phyloP scores from a whole-genome alignment of 2,797 vertebrate genomes.

The Bovichtus diacanthus region DNA sequence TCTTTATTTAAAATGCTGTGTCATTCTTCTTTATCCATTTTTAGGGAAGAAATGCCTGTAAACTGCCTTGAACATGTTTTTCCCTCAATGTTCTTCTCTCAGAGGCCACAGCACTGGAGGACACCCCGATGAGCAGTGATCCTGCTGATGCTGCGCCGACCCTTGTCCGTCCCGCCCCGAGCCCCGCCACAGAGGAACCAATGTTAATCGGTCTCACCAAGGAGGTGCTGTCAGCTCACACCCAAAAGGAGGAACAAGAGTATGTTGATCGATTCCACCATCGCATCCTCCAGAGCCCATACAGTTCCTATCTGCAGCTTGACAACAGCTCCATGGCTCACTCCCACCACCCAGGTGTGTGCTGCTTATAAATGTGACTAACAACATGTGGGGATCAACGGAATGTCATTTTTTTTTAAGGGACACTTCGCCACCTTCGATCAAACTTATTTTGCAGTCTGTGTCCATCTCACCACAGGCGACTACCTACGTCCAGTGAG shows the following conservation, averaged over 20 bases:
- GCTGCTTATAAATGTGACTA: background rate
- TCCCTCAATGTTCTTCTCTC: conserved; percentile 14
- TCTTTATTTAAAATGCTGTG: background rate
- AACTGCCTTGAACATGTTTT: background rate
- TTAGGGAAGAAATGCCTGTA: background rate
- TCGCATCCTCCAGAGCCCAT: conserved; percentile 89
- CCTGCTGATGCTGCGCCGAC: conserved; percentile 74
- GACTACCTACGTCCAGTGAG: conserved; percentile 71
- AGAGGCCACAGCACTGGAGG: conserved; percentile 89
- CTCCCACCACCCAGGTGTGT: conserved; percentile 86
- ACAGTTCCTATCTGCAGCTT: conserved; percentile 87
- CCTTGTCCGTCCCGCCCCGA: conserved; percentile 59
- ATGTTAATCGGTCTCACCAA: conserved; percentile 88
- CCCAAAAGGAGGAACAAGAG: conserved; percentile 91
- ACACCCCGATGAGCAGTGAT: conserved; percentile 82
- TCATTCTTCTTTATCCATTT: background rate
- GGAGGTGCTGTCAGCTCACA: conserved; percentile 90
- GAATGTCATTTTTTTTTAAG: background rate
- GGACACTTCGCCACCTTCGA: background rate
- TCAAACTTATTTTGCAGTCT: background rate
- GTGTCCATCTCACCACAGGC: conserved; percentile 65
- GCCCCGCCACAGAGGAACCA: conserved; percentile 78
- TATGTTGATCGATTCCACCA: conserved; percentile 89
- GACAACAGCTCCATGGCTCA: conserved; percentile 82
- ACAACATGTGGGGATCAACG: background rate